Evolutionary conservation across 1,140 invertebrate genomes (phyloP).

Genomic region (Ganaspis sp.): DNA sequence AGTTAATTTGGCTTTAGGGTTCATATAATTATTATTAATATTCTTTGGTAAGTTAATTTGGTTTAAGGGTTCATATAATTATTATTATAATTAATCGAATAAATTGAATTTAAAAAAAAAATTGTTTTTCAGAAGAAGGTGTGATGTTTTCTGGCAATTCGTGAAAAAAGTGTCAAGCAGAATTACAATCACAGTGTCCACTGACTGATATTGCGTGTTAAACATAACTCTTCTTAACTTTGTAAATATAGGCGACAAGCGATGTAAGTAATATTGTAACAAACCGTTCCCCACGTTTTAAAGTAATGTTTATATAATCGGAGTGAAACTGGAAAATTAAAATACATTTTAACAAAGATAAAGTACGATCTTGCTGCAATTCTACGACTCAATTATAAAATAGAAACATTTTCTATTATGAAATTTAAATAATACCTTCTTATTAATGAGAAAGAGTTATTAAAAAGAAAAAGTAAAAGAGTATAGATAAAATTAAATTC

Average conservation of each 20-base stretch:
- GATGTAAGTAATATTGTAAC: not conserved
- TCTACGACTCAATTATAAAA: not conserved
- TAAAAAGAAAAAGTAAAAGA: too few species aligned
- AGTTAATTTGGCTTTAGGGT: too few species aligned
- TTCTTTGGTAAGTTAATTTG: too few species aligned
- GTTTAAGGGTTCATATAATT: too few species aligned
- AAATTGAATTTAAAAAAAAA: too few species aligned
- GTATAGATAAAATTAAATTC: too few species aligned
- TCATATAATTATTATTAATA: too few species aligned
- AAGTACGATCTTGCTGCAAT: not conserved
- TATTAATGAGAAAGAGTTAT: too few species aligned
- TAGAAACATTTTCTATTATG: too few species aligned
- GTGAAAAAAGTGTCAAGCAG: not conserved
- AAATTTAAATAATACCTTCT: too few species aligned
- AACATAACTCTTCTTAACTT: not conserved
- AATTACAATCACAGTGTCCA: not conserved
- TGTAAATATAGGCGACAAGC: not conserved
- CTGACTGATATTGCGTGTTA: constrained; percentile 3
- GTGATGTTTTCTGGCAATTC: constrained; percentile 13
- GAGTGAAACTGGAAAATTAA: constrained; percentile 5
- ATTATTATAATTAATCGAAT: too few species aligned
- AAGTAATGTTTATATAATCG: not conserved
- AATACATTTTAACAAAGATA: not conserved
- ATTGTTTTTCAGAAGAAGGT: not conserved
- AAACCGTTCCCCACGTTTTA: not conserved